These are phyloP conservation scores for Tympanoctomys barrerae DNA, from an alignment of 2,797 vertebrate species.

Conservation along the genomic window DNA sequence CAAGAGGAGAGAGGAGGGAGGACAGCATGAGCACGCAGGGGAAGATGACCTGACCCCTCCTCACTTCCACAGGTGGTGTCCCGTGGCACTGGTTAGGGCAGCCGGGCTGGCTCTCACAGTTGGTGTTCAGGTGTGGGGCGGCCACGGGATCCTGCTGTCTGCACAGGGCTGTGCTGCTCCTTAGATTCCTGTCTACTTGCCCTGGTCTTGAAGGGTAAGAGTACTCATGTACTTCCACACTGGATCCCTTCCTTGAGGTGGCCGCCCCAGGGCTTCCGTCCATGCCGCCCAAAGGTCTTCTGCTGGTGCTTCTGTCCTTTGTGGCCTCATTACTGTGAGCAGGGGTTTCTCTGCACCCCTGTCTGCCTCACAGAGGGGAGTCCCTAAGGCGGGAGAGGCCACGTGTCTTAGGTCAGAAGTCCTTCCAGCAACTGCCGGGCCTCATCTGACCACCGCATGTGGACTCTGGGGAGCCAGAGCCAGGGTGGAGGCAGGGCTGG, in stretches of 20 bases:
- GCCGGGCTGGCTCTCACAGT: too few species aligned
- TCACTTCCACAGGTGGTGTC: accelerated
- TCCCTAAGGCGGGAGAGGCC: not conserved
- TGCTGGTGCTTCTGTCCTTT: too few species aligned
- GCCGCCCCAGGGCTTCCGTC: accelerated
- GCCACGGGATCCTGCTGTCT: accelerated
- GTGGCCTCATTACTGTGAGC: not conserved
- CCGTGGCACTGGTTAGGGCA: not conserved
- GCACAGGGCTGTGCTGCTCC: not conserved
- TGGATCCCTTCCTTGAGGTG: not conserved
- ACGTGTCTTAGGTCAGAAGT: not conserved
- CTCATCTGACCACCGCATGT: not conserved
- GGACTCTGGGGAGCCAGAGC: not conserved
- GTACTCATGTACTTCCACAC: too few species aligned
- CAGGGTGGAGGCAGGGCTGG: not conserved
- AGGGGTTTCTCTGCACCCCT: not conserved
- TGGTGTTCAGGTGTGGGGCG: accelerated
- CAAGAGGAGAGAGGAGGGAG: not conserved
- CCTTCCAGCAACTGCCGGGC: not conserved
- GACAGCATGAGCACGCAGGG: not conserved
- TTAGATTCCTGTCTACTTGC: too few species aligned
- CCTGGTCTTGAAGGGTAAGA: accelerated
- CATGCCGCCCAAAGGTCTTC: too few species aligned
- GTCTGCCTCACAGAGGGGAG: not conserved
- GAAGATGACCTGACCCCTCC: accelerated